Evolutionary conservation across 1,140 invertebrate species (phyloP), one percentile per base, ranked within the genome.

Genomic region (Drosophila ironensis): DNA sequence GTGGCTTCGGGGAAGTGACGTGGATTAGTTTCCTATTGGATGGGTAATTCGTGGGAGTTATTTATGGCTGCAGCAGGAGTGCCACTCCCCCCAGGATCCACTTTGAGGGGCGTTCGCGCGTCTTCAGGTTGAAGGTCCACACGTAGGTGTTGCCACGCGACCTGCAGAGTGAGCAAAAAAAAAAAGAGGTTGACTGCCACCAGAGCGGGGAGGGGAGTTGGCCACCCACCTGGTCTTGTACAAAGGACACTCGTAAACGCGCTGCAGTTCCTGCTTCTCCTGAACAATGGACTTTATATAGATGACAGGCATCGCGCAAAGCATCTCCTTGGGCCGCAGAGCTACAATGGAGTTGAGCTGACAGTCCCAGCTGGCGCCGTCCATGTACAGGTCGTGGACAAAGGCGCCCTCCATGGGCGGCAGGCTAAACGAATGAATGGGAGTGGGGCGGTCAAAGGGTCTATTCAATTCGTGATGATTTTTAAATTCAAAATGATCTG

Each of bases 101-200:
- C 80, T 97, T 97, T 0, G 95, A 93, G 0, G 97, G 91, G 70
- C 96, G 96, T 73, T 98, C 96, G 88, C 95, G 96, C 0, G 94
- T 96, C 91, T 95, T 97, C 7, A 99, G 91, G 90, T 98, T 98
- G 87, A 99, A 98, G 0, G 97, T 98, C 97, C 97, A 98, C 1
- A 99, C 96, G 86, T 94, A 99, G 0, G 97, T 98, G 2, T 95
- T 95, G 2, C 97, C 98, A 63, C 97, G 92, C 77, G 91, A 92
- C 74, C 93, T 93, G 64, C 7, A 73, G 73, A n/a, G n/a, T n/a
- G n/a, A n/a, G n/a, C n/a, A n/a, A n/a, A n/a, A 42, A 9, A 17
- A 35, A 19, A 38, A 8, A 7, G 8, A 17, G 7, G 14, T 14
- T 37, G 33, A 37, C 7, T 14, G 33, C 4, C 12, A 16, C 12